Percentiles rank a stretch among this genome's conserved stretches.
Conservation (phyloP, 2,797 vertebrate genomes). For the Eupleurogrammus muticus region DNA sequence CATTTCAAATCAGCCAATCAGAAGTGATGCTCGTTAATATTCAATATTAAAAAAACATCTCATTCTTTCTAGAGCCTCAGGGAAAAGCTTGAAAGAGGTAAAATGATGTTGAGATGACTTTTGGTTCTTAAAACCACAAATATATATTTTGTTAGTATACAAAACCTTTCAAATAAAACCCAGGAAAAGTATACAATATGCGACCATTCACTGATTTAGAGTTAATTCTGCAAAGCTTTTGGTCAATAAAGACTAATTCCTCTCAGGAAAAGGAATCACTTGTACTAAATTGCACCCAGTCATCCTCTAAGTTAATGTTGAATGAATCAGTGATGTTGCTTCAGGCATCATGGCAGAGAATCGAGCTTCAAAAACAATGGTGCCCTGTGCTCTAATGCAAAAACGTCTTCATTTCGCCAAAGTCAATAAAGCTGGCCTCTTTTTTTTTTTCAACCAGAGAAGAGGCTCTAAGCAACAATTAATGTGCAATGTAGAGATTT, state of each 20-base stretch:
- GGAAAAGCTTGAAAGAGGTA: too few species aligned
- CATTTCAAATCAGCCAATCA: too few species aligned
- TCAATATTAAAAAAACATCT: too few species aligned
- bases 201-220: not conserved
- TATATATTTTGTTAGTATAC: too few species aligned
- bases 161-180: too few species aligned
- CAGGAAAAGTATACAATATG: too few species aligned
- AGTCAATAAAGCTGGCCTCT: constrained; percentile 41
- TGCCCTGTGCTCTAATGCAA: constrained; percentile 32
- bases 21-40: too few species aligned
- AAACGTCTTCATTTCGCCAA: constrained; percentile 31
- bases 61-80: too few species aligned
- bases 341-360: constrained; percentile 24
- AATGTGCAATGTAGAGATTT: constrained; percentile 25
- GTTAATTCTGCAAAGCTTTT: constrained; percentile 7
- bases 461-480: constrained; percentile 27
- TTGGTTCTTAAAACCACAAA: too few species aligned
- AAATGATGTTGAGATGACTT: too few species aligned
- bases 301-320: constrained; percentile 33
- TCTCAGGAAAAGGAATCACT: constrained; percentile 18
- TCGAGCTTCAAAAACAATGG: constrained; percentile 35
- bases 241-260: constrained; percentile 14
- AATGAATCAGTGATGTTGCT: constrained; percentile 43
- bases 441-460: constrained; percentile 10
- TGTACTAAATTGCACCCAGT: constrained; percentile 18